phyloP scores from a whole-genome alignment of 1,140 invertebrate genomes.

The Planococcus citri region DNA sequence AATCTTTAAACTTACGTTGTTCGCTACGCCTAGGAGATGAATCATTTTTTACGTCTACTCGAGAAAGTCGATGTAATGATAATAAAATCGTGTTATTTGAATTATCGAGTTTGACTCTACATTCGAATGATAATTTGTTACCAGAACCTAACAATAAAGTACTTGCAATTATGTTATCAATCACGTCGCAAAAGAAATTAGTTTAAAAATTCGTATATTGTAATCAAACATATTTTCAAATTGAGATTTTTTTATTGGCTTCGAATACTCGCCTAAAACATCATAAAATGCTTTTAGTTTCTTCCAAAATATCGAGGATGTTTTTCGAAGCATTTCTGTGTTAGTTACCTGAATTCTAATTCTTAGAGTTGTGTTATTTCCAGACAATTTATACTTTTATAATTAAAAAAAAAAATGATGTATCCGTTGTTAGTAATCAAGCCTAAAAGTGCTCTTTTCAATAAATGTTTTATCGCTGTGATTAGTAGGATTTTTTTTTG shows the following conservation, averaged over 20 bases:
- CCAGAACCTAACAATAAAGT: not conserved
- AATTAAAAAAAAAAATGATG: not conserved
- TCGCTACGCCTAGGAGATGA: too few relatives aligned
- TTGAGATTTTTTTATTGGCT: not conserved
- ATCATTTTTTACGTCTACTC: too few relatives aligned
- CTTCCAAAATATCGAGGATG: not conserved
- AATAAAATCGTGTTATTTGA: too few relatives aligned
- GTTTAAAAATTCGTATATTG: not conserved
- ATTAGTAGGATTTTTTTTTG: not conserved
- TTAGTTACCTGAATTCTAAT: not conserved
- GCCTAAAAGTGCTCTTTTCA: not conserved
- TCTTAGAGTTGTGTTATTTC: slow-evolving; percentile 10
- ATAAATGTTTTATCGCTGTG: slow-evolving; percentile 17
- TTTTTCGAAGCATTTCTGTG: not conserved
- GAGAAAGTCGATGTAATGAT: too few relatives aligned
- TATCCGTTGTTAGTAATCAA: slow-evolving; percentile 9
- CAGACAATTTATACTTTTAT: slow-evolving; percentile 15
- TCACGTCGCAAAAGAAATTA: not conserved
- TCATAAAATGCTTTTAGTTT: not conserved
- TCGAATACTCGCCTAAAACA: not conserved
- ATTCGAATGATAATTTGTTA: not conserved
- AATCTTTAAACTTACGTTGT: too few relatives aligned
- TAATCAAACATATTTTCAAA: not conserved
- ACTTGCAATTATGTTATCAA: not conserved
- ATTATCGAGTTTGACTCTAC: not conserved